Percentiles rank a stretch among this genome's conserved stretches.
Conservation (phyloP, 2,888 invertebrate species). For the Nomada ruficornis region DNA sequence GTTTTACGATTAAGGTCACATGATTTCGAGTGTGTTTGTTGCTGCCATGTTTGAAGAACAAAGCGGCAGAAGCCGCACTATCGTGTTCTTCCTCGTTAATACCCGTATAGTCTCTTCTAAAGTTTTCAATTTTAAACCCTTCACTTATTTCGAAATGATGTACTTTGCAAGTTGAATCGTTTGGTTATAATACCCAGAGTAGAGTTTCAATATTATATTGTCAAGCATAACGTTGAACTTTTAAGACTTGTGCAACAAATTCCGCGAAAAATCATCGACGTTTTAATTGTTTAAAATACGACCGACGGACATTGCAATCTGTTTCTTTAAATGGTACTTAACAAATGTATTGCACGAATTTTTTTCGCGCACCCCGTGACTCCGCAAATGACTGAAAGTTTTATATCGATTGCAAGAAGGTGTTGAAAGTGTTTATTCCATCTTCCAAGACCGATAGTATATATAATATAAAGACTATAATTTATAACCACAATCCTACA, state of each 20-base stretch:
- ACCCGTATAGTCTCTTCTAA: neutral
- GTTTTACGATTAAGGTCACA: slow-evolving; percentile 41
- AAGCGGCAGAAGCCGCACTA: neutral
- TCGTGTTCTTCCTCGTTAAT: neutral
- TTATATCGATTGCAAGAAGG: too few species aligned
- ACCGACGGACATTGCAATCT: neutral
- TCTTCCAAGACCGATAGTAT: too few species aligned
- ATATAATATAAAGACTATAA: too few species aligned
- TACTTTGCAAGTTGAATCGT: neutral
- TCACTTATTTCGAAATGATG: neutral
- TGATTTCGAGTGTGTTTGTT: slow-evolving; percentile 19
- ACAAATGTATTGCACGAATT: too few species aligned
- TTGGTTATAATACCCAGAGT: neutral
- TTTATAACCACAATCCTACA: too few species aligned
- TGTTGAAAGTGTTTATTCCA: too few species aligned
- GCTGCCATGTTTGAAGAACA: slow-evolving; percentile 20
- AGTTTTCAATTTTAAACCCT: neutral
- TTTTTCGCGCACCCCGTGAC: too few species aligned
- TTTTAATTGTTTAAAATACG: neutral
- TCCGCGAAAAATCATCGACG: neutral
- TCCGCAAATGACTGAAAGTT: too few species aligned
- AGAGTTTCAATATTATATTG: neutral
- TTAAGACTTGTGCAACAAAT: neutral
- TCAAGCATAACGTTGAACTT: neutral
- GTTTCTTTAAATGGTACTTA: too few species aligned